A percentile compares a stretch with the other conserved stretches of the same genome.
These are phyloP conservation scores for Camponotus fellah DNA, from an alignment of 2,888 invertebrate species.

Conservation along the genomic window DNA sequence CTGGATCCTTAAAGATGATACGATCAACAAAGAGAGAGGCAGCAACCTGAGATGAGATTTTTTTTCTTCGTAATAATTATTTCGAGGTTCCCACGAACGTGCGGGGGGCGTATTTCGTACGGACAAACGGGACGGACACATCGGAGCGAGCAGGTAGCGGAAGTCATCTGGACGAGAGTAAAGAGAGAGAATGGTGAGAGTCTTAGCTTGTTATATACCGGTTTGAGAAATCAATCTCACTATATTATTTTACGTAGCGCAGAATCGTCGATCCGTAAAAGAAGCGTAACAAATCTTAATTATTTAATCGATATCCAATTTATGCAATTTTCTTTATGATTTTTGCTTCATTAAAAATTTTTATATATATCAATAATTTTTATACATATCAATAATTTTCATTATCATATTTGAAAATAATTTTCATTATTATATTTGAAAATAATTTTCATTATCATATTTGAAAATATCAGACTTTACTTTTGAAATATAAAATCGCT, in stretches of 20 bases:
- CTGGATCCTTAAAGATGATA: conserved; percentile 84
- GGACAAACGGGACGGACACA: conserved; percentile 79
- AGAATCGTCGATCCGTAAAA: conserved; percentile 47
- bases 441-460: neutral
- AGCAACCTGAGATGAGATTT: conserved; percentile 82
- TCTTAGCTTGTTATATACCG: conserved; percentile 73
- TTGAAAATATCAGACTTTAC: neutral
- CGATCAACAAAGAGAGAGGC: conserved; percentile 83
- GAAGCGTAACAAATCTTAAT: neutral
- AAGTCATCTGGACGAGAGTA: conserved; percentile 83
- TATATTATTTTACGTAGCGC: conserved; percentile 80
- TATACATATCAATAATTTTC: neutral
- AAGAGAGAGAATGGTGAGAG: conserved; percentile 79
- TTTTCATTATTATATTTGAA: neutral
- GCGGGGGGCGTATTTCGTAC: conserved; percentile 84
- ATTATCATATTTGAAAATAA: no score
- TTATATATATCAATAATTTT: neutral
- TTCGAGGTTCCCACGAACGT: conserved; percentile 84
- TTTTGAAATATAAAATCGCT: neutral
- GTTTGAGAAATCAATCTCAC: conserved; percentile 83
- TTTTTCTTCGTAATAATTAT: conserved; percentile 84
- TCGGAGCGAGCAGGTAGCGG: conserved; percentile 84
- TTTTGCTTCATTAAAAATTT: neutral
- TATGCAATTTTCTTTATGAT: neutral
- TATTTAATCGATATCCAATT: conserved; percentile 26